phyloP scores from a whole-genome alignment of 2,888 invertebrate species.

The Peribatodes rhomboidaria region DNA sequence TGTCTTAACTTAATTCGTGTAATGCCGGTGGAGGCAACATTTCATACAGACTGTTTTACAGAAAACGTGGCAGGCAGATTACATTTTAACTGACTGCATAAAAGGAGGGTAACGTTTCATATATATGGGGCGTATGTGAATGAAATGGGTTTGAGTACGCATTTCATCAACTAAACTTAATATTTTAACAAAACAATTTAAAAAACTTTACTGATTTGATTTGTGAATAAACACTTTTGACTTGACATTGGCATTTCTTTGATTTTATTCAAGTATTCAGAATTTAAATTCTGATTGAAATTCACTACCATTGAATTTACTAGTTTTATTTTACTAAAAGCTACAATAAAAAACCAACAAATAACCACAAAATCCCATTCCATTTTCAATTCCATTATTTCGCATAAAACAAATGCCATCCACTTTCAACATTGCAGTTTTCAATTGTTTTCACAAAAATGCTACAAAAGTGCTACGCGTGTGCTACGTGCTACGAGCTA shows the following conservation, averaged over 20 bases:
- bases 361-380: not conserved
- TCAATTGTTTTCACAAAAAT: slow-evolving; percentile 13
- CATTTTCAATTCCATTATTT: not conserved
- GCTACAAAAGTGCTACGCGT: slow-evolving; percentile 32
- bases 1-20: slow-evolving; percentile 20
- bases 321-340: too few relatives aligned
- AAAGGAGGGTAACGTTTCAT: too few relatives aligned
- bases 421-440: slow-evolving; percentile 10
- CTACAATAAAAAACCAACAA: not conserved
- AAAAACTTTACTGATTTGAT: too few relatives aligned
- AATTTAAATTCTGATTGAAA: too few relatives aligned
- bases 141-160: too few relatives aligned
- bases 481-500: slow-evolving; percentile 36
- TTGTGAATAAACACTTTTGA: too few relatives aligned
- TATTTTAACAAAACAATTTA: too few relatives aligned
- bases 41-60: not conserved
- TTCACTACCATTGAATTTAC: too few relatives aligned
- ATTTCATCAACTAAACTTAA: too few relatives aligned
- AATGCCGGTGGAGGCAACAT: not conserved
- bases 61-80: not conserved
- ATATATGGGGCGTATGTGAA: too few relatives aligned
- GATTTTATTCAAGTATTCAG: too few relatives aligned
- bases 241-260: too few relatives aligned
- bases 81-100: not conserved
- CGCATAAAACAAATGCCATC: not conserved